Evolutionary conservation across 2,113 vertebrate genomes (phyloP), one percentile per base, ranked within the genome.

Genomic region (Apteryx owenii): DNA sequence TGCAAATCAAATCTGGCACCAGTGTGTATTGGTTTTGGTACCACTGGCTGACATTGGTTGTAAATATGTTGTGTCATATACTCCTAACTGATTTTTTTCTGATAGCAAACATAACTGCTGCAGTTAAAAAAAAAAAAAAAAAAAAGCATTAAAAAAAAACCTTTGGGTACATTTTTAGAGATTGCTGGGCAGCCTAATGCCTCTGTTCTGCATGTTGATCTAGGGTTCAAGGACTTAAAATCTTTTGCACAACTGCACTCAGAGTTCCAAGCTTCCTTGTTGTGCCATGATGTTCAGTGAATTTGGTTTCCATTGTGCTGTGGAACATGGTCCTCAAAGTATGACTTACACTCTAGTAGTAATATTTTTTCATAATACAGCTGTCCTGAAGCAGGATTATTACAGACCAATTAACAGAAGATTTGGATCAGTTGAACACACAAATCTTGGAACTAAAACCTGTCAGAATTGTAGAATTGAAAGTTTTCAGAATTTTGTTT

Each of bases 161-260:
- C 12, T 76, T n/a, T 65, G 17, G 0, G 0, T 58, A 3, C 8
- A 8, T 78, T 4, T 66, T 60, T 23, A 7, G 23, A 10, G 38
- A 26, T 54, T 53, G 38, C 44, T 38, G 26, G 28, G 56, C 10
- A 33, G 31, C 31, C 31, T 33, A 9, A 18, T 66, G 16, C 10
- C 79, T 7, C 31, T 73, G 28, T 48, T 89, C 26, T 69, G 38
- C 17, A 13, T 1, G 15, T 42, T 42, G 29, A 3, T 54, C 73
- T 60, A 60, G 56, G 29, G 29, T 11, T 33, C 18, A 60, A 33
- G 56, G 9, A 60, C 9, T 60, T 60, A 19, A 46, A 46, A 33
- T 60, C 56, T 60, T 58, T 60, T 33, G 29, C 31, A 33, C 31
- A 60, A 11, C 56, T 60, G 18, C 31, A 10, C 10, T 60, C 56